Percentiles rank a stretch among this genome's conserved stretches.
phyloP scores from a whole-genome alignment of 2,888 invertebrate species.

The Synergus japonicus region DNA sequence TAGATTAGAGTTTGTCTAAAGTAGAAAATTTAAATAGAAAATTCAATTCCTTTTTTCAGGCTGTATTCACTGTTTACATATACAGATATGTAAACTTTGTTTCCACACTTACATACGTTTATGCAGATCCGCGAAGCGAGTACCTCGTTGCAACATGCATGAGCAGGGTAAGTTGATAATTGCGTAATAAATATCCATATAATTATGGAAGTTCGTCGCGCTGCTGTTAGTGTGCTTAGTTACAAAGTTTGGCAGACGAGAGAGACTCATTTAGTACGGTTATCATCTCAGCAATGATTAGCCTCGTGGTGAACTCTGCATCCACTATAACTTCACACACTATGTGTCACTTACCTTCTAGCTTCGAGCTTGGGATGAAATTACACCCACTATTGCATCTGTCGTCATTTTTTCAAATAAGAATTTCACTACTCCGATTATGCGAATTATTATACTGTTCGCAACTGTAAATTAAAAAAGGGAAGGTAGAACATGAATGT shows the following conservation, averaged over 20 bases:
- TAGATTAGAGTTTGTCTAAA: background rate
- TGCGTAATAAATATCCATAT: constrained; percentile 58
- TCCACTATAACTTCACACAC: constrained; percentile 23
- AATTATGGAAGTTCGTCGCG: constrained; percentile 55
- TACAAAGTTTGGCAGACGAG: constrained; percentile 41
- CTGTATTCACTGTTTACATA: background rate
- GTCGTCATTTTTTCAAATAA: background rate
- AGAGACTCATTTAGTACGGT: constrained; percentile 41
- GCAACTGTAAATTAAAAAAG: too few species aligned
- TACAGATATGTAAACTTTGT: background rate
- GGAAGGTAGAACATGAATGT: background rate
- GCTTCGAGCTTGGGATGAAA: background rate
- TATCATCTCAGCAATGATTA: constrained; percentile 34
- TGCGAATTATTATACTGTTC: background rate
- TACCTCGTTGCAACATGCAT: constrained; percentile 23
- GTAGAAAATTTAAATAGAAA: background rate
- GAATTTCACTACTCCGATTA: background rate
- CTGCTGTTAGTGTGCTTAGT: constrained; percentile 33
- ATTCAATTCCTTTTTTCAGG: background rate
- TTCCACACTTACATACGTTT: constrained; percentile 19
- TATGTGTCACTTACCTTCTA: constrained; percentile 30
- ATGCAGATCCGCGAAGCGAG: background rate
- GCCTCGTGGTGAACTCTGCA: constrained; percentile 38
- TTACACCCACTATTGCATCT: background rate
- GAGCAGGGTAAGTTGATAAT: constrained; percentile 50